A percentile compares a stretch with the other conserved stretches of the same genome.
Conservation (phyloP, 1,140 invertebrate genomes). For the Orchestia grillus region DNA sequence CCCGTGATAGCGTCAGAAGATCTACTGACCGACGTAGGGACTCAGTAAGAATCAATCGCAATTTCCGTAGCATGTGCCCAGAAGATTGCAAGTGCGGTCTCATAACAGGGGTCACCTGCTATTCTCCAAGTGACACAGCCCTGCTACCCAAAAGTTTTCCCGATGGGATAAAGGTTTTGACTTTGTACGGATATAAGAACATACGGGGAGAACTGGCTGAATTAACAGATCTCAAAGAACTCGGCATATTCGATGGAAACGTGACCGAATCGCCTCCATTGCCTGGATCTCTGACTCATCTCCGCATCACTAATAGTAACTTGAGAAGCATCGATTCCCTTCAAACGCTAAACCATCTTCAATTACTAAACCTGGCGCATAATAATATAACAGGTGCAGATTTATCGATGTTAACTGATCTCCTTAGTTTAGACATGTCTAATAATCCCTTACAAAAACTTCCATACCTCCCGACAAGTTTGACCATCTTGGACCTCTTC, state of each 20-base stretch:
- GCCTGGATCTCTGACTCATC: constrained; percentile 22
- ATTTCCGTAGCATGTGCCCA: constrained; percentile 11
- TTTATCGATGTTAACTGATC: background rate
- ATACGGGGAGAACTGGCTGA: background rate
- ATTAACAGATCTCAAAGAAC: constrained; percentile 48
- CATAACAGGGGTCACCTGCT: constrained; percentile 32
- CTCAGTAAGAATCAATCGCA: background rate
- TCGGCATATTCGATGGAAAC: constrained; percentile 17
- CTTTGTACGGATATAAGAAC: constrained; percentile 18
- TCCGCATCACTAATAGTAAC: constrained; percentile 31
- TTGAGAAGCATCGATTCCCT: background rate
- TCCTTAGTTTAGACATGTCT: constrained; percentile 50
- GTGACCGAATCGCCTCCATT: background rate
- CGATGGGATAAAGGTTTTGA: background rate
- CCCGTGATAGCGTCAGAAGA: background rate
- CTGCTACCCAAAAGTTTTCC: background rate
- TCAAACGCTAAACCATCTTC: constrained; percentile 74
- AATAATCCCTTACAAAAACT: constrained; percentile 70
- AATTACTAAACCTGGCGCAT: constrained; percentile 77
- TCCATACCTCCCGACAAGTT: background rate
- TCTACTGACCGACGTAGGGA: background rate
- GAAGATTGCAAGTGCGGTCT: constrained; percentile 24
- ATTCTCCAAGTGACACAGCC: constrained; percentile 32
- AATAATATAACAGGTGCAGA: constrained; percentile 74
- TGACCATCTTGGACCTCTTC: constrained; percentile 6